Base-by-base conservation (phyloP, 2,888 invertebrate species). In the Eilema griseolum region DNA sequence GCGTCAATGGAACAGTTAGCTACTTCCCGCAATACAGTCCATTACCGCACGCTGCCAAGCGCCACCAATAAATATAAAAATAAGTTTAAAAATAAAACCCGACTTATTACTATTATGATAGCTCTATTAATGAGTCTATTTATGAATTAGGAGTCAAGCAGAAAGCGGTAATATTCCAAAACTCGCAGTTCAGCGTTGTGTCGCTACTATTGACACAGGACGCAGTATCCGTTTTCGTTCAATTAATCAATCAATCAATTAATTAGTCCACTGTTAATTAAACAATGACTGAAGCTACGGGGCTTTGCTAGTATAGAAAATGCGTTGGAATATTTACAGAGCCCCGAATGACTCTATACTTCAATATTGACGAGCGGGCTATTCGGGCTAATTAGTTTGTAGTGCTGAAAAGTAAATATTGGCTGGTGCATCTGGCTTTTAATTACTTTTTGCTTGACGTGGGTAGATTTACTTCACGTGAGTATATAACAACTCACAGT, bases 341-440 rank as follows among this genome's bases (percentile, higher is more conserved):
- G 41, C 59, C 11, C 16, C 33, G 8, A 28, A 59, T 2, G 26
- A 16, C 2, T 10, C 52, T 2, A 24, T 28, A 23, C 41, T 66
- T 28, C 56, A 66, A 67, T 60, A 63, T 71, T 71, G 70, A 67
- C 60, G 61, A 16, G n/a, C 11, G 20, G 37, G 31, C n/a, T 59
- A 33, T 63, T 60, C 59, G 46, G 61, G 31, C 59, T 4, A 71
- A 71, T 71, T 67, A 63, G 67, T 71, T 71, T 71, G 52, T 64
- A 33, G 59, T 37, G 37, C 56, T 11, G 20, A 26, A 52, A 20
- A 28, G 52, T 57, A 59, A 70, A 70, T 63, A 62, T 70, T 70
- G 20, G 31, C 57, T 41, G 16, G n/a, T 64, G 63, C 52, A 65
- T 56, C 33, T 37, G 28, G 26, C 31, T 52, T 65, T 69, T 20